phyloP scores from a whole-genome alignment of 2,113 vertebrate genomes.

The Vulpes lagopus region DNA sequence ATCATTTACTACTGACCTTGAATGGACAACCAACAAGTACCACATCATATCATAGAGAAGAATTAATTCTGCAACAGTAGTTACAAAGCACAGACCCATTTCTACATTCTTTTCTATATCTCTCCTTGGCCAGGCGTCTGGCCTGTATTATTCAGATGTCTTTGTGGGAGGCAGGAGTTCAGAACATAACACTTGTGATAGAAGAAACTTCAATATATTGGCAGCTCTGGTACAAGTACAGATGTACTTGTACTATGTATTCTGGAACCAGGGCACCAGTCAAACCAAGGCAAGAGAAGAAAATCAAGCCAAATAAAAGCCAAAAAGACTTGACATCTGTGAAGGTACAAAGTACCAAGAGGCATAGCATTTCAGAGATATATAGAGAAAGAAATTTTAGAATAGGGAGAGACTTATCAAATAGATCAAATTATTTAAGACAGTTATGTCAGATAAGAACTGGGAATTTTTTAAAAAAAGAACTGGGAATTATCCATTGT shows the following conservation, averaged over 20 bases:
- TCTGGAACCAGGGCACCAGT: background rate
- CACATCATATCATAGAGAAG: background rate
- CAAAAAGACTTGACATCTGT: background rate
- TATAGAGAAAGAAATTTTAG: background rate
- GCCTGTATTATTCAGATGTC: background rate
- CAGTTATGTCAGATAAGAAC: background rate
- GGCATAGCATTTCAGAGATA: background rate
- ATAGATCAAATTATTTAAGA: background rate
- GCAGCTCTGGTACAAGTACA: background rate
- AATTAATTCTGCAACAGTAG: background rate
- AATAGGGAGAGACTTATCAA: background rate
- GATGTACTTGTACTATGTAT: background rate
- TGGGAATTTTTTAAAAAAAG: background rate
- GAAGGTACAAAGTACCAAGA: background rate
- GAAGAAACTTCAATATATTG: background rate
- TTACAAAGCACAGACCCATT: background rate
- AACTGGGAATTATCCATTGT: background rate
- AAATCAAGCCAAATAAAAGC: background rate
- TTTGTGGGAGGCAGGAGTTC: conserved; percentile 5
- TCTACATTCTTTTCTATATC: background rate
- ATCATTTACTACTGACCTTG: background rate
- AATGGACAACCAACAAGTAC: background rate
- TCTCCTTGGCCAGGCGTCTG: background rate
- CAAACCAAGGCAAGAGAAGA: background rate
- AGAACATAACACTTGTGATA: background rate